Evolutionary conservation across 2,888 invertebrate genomes (phyloP).

Genomic region (Toxonevra muliebris): DNA sequence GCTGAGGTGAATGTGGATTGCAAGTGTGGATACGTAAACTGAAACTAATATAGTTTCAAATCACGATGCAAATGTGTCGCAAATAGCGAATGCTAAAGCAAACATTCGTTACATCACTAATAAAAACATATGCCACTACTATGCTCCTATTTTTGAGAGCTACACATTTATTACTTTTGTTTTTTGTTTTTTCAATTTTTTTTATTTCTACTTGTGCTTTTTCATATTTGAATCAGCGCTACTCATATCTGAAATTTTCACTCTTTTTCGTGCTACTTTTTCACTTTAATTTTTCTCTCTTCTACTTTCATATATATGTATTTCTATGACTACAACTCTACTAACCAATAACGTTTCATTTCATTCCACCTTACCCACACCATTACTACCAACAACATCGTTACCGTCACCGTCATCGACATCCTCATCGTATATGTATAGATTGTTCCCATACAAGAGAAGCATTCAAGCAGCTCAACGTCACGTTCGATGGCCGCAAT

Average conservation of each 20-base stretch:
- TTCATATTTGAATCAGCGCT: too few relatives aligned
- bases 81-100: too few relatives aligned
- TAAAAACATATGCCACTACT: too few relatives aligned
- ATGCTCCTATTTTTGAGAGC: too few relatives aligned
- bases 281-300: not conserved
- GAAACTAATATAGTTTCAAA: too few relatives aligned
- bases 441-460: conserved; percentile 64
- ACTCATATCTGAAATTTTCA: not conserved
- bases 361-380: not conserved
- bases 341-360: too few relatives aligned
- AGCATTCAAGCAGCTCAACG: conserved; percentile 77
- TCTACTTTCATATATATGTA: not conserved
- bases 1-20: not conserved
- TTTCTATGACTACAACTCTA: not conserved
- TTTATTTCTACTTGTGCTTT: not conserved
- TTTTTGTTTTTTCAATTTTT: not conserved
- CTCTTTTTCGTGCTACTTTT: not conserved
- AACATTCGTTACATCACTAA: too few relatives aligned
- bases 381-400: too few relatives aligned
- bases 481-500: conserved; percentile 92
- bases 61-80: too few relatives aligned
- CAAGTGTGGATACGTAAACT: too few relatives aligned
- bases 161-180: too few relatives aligned
- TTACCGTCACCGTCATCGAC: too few relatives aligned
- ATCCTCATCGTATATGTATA: conserved; percentile 34